These are phyloP conservation scores for Trachurus trachurus DNA, from an alignment of 2,797 vertebrate genomes.

Conservation along the genomic window DNA sequence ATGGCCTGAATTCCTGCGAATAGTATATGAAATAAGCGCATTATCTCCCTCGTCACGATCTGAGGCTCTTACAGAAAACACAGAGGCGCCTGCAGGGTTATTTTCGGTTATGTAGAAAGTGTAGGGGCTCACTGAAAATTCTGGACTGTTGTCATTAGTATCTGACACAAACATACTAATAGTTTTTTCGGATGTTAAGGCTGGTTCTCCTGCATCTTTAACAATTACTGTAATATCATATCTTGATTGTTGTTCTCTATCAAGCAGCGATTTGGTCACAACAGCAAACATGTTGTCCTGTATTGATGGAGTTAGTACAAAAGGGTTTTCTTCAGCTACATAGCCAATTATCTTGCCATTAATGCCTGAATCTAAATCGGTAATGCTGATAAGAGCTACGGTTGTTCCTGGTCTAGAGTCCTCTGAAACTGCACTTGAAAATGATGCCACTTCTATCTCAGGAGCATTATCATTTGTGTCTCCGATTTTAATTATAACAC, in stretches of 20 bases:
- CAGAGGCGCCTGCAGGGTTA: slow-evolving; percentile 55
- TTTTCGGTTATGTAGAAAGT: slow-evolving; percentile 79
- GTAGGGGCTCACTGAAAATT: slow-evolving; percentile 67
- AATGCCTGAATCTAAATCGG: slow-evolving; percentile 76
- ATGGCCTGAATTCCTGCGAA: slow-evolving; percentile 14
- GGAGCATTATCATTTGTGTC: slow-evolving; percentile 85
- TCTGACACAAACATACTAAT: slow-evolving; percentile 75
- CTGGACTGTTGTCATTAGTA: slow-evolving; percentile 80
- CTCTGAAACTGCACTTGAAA: slow-evolving; percentile 81
- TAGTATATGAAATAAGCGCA: slow-evolving; percentile 67
- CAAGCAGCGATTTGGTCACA: slow-evolving; percentile 72
- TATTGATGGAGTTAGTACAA: slow-evolving; percentile 68
- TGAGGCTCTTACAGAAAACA: slow-evolving; percentile 72
- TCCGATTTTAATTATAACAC: slow-evolving; percentile 75
- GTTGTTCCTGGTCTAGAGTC: slow-evolving; percentile 78
- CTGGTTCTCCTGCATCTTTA: slow-evolving; percentile 77
- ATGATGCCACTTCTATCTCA: slow-evolving; percentile 83
- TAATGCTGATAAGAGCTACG: slow-evolving; percentile 79
- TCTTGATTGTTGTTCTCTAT: slow-evolving; percentile 74
- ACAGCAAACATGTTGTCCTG: slow-evolving; percentile 78
- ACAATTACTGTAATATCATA: slow-evolving; percentile 80
- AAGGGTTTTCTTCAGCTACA: slow-evolving; percentile 54
- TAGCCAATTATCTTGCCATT: slow-evolving; percentile 71
- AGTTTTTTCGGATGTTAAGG: slow-evolving; percentile 71
- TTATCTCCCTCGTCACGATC: slow-evolving; percentile 56